Conservation (phyloP, 2,797 vertebrate species). For the Gallinago stenura region DNA sequence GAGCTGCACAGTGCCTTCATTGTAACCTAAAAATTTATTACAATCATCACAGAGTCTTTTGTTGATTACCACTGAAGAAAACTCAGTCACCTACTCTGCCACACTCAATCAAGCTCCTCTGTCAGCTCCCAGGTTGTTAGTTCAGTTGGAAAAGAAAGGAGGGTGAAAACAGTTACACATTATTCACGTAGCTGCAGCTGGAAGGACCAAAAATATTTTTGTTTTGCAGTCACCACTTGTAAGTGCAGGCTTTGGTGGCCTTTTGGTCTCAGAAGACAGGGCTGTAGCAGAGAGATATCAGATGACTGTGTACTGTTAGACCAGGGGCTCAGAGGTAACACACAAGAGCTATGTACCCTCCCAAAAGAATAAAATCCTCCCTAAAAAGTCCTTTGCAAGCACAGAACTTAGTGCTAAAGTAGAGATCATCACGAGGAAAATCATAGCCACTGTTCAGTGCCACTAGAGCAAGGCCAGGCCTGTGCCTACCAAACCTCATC, state of each 20-base stretch:
- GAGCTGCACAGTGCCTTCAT: neutral
- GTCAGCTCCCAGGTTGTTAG: neutral
- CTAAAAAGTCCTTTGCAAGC: neutral
- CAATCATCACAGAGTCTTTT: neutral
- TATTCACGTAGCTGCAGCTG: neutral
- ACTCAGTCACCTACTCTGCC: neutral
- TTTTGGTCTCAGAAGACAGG: neutral
- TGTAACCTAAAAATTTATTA: neutral
- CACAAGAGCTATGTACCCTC: accelerated
- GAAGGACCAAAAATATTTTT: neutral
- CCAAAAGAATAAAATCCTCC: neutral
- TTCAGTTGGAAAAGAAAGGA: neutral
- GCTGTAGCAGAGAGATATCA: neutral
- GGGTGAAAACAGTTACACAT: neutral
- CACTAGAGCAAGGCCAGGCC: neutral
- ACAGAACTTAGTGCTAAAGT: neutral
- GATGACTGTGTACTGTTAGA: neutral
- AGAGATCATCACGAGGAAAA: neutral
- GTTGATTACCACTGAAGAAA: neutral
- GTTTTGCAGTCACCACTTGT: neutral
- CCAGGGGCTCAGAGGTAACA: neutral
- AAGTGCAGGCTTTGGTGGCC: neutral
- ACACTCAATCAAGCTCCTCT: neutral
- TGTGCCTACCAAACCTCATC: neutral
- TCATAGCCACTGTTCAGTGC: accelerated